Base-by-base conservation (phyloP, 2,113 vertebrate genomes). In the Perognathus longimembris region DNA sequence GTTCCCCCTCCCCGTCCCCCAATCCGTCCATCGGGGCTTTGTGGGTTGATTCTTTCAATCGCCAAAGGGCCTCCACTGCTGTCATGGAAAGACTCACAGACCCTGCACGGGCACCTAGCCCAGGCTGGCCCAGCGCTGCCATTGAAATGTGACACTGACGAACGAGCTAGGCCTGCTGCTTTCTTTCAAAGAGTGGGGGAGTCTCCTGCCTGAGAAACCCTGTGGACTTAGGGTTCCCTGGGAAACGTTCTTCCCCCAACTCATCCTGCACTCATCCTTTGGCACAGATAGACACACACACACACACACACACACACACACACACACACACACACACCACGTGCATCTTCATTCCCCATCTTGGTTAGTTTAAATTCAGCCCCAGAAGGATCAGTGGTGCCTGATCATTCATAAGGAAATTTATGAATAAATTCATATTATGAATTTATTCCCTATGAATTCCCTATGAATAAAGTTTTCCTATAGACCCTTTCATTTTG, bases 121-220 rank as follows among this genome's bases (percentile, higher is more conserved):
- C 4, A 83, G 91, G 89, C 79, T 10, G 15, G 34, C 86, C 8
- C 50, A 0, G 36, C 24, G 54, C 74, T 73, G 92, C 84, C 70
- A 32, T 34, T 61, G 92, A 88, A 95, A 67, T 40, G 59, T 64
- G 83, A 75, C 36, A 22, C 93, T 61, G 90, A 85, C 75, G 10
- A 61, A 88, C 4, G 82, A 94, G 80, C 40, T 17, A 4, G 77
- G 76, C 71, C 77, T 12, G 76, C 69, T 0, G 50, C 63, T 66
- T 80, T 61, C 87, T 80, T 82, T 50, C 6, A 70, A 34, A 32
- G 32, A 84, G 54, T 0, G 7, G 34, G 50, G 36, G n/a, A 79
- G 78, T 12, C 89, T 63, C 83, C 76, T 6, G 21, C 21, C 34
- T 59, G 61, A 74, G 82, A 88, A 75, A 54, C 50, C 50, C 42